Evolutionary conservation across 2,888 invertebrate genomes (phyloP).

Genomic region (Endotricha flammealis): DNA sequence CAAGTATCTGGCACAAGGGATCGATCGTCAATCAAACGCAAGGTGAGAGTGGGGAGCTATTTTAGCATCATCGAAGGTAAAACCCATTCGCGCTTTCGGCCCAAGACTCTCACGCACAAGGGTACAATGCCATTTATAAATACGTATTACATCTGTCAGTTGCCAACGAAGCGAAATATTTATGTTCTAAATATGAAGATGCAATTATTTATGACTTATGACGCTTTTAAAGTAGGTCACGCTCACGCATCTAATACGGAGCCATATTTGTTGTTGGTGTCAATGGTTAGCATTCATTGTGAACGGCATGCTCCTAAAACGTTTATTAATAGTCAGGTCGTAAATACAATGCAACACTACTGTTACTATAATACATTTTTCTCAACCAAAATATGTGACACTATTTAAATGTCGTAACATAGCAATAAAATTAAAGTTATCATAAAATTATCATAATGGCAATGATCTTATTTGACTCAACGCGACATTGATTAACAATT

Average conservation of each 20-base stretch:
- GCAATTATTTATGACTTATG: slow-evolving; percentile 29
- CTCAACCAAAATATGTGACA: background rate
- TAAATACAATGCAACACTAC: too few species aligned
- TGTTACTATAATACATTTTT: too few species aligned
- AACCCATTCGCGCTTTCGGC: slow-evolving; percentile 74
- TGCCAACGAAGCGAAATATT: slow-evolving; percentile 53
- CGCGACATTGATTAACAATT: slow-evolving; percentile 51
- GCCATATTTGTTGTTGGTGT: slow-evolving; percentile 7
- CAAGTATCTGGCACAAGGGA: slow-evolving; percentile 76
- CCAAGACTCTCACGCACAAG: slow-evolving; percentile 71
- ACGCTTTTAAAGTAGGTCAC: slow-evolving; percentile 7
- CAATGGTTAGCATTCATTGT: too few species aligned
- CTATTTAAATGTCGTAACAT: slow-evolving; percentile 31
- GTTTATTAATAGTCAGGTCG: too few species aligned
- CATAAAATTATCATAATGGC: slow-evolving; percentile 57
- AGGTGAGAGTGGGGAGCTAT: slow-evolving; percentile 75
- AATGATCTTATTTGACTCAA: slow-evolving; percentile 62
- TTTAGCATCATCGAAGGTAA: slow-evolving; percentile 77
- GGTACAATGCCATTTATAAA: slow-evolving; percentile 71
- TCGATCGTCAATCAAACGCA: slow-evolving; percentile 78
- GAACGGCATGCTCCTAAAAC: too few species aligned
- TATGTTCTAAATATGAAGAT: slow-evolving; percentile 43
- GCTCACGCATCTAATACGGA: slow-evolving; percentile 1
- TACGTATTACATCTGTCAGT: slow-evolving; percentile 56
- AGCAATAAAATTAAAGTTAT: slow-evolving; percentile 34